phyloP scores from a whole-genome alignment of 2,888 invertebrate genomes.

The Lathronympha strigana region DNA sequence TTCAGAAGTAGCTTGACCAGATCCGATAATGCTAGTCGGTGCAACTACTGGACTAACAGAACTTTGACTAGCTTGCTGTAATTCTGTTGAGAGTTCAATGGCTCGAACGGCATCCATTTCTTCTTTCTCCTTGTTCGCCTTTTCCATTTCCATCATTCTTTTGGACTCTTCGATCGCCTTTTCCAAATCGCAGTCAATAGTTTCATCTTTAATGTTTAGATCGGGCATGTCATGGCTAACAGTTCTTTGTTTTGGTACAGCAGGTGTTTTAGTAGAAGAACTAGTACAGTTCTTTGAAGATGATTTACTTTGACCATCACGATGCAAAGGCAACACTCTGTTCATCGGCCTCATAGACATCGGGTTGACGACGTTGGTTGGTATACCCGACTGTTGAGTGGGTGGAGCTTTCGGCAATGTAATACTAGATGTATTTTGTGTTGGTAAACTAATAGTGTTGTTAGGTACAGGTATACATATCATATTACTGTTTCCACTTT shows the following conservation, averaged over 20 bases:
- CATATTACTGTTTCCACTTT: constrained; percentile 67
- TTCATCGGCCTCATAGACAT: constrained; percentile 89
- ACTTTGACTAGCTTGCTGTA: constrained; percentile 68
- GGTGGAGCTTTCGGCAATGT: constrained; percentile 85
- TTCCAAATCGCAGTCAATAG: constrained; percentile 79
- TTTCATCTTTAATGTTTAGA: constrained; percentile 79
- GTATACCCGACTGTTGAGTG: constrained; percentile 85
- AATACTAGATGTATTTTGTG: constrained; percentile 82
- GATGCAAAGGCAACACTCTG: constrained; percentile 90
- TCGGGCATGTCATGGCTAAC: constrained; percentile 81
- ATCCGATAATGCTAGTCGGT: constrained; percentile 50
- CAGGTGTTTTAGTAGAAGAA: constrained; percentile 61
- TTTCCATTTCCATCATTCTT: constrained; percentile 78
- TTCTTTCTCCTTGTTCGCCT: constrained; percentile 75
- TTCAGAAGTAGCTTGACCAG: constrained; percentile 59
- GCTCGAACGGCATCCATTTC: constrained; percentile 72
- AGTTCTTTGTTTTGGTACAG: constrained; percentile 66
- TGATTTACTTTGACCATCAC: constrained; percentile 84
- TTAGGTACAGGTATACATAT: constrained; percentile 78
- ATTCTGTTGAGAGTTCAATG: constrained; percentile 67
- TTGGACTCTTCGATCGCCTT: constrained; percentile 81
- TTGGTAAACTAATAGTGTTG: constrained; percentile 77
- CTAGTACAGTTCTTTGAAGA: constrained; percentile 64
- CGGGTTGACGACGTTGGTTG: constrained; percentile 89
- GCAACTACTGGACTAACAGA: constrained; percentile 53